A percentile compares a stretch with the other conserved stretches of the same genome.
phyloP scores from a whole-genome alignment of 2,113 vertebrate species.

The Merops nubicus region DNA sequence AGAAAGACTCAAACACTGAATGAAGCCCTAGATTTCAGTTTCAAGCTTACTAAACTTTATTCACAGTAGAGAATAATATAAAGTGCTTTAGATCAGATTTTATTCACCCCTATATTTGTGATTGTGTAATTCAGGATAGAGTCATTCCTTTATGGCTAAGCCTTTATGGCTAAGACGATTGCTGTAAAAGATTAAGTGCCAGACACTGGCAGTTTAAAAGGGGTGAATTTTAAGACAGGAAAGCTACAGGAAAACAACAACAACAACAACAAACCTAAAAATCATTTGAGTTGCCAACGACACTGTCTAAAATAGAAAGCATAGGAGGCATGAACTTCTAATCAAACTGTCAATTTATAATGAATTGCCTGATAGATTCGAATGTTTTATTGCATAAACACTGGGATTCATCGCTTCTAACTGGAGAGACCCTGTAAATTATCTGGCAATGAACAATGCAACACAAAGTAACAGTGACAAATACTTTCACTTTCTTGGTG shows the following conservation, averaged over 20 bases:
- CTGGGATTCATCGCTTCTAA: rapidly evolving
- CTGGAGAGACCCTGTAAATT: background rate
- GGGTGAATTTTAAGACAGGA: background rate
- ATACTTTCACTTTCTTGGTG: background rate
- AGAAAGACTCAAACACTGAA: background rate
- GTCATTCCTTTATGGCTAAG: background rate
- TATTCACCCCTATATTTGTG: background rate
- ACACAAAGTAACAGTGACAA: background rate
- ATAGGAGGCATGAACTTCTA: background rate
- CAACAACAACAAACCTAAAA: background rate
- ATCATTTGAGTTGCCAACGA: background rate
- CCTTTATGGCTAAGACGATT: background rate
- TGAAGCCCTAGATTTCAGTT: background rate
- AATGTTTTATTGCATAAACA: background rate
- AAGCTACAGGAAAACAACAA: background rate
- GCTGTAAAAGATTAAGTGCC: background rate
- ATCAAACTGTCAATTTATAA: background rate
- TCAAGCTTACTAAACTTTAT: background rate
- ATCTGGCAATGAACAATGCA: rapidly evolving
- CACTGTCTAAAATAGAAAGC: background rate
- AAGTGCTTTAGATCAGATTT: background rate
- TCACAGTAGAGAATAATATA: background rate
- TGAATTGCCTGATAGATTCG: background rate
- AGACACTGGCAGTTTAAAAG: background rate
- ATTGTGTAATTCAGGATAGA: background rate